Percentiles rank a stretch among this genome's conserved stretches.
Evolutionary conservation across 35 echinoderm and acorn worm species (phyloP).

Genomic region (Apostichopus japonicus): DNA sequence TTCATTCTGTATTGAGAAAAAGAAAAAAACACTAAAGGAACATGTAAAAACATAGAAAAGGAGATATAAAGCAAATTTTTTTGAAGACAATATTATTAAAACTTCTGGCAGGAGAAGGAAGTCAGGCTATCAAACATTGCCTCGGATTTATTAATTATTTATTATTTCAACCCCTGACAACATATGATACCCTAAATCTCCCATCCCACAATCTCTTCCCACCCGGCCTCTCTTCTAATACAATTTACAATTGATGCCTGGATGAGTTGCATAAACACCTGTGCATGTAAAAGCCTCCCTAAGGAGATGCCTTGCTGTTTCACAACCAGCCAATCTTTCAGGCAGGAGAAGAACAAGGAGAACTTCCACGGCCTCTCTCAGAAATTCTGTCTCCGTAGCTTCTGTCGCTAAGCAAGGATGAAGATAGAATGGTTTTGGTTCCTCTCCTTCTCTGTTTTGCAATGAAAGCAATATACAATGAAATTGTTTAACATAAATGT

Average conservation of each 20-base stretch:
- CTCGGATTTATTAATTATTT: too few species aligned
- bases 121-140: too few species aligned
- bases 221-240: too few species aligned
- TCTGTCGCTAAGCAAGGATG: constrained; percentile 88
- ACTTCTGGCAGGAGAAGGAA: too few species aligned
- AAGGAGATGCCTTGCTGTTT: constrained; percentile 84
- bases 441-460: constrained; percentile 56
- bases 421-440: constrained; percentile 81
- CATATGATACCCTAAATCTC: too few species aligned
- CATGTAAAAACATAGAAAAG: too few species aligned
- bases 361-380: constrained; percentile 86
- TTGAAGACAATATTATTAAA: too few species aligned
- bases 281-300: constrained; percentile 86
- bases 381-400: constrained; percentile 75
- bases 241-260: too few species aligned
- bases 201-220: too few species aligned
- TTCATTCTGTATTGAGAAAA: background rate
- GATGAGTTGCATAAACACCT: constrained; percentile 43
- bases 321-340: constrained; percentile 70
- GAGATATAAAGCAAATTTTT: too few species aligned
- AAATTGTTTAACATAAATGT: background rate
- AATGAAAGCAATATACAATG: background rate
- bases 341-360: constrained; percentile 80
- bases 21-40: background rate
- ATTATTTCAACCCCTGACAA: too few species aligned